phyloP scores from a whole-genome alignment of 2,797 vertebrate genomes.

The Sebastes glaucus region DNA sequence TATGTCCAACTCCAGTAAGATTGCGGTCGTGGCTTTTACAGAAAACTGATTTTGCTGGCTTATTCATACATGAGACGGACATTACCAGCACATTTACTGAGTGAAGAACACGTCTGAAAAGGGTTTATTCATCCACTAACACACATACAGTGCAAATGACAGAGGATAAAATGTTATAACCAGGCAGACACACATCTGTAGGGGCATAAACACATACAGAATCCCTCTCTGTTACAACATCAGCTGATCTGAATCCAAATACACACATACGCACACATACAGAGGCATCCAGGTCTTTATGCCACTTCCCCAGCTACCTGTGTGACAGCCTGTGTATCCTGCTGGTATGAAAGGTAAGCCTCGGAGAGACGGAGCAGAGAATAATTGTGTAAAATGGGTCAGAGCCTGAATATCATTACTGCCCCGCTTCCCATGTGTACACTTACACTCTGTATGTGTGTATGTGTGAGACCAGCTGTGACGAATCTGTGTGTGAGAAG shows the following conservation, averaged over 20 bases:
- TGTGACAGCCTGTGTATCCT: conserved; percentile 59
- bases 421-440: conserved; percentile 21
- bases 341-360: conserved; percentile 64
- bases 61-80: neutral
- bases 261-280: neutral
- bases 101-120: neutral
- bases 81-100: neutral
- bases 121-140: neutral
- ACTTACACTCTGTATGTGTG: conserved; percentile 21
- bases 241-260: neutral
- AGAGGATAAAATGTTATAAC: neutral
- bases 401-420: conserved; percentile 80
- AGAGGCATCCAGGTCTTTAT: conserved; percentile 45
- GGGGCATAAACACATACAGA: conserved; percentile 29
- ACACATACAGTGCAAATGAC: neutral
- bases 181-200: neutral
- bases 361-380: conserved; percentile 65
- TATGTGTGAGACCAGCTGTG: conserved; percentile 29
- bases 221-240: conserved; percentile 1
- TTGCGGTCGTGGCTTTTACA: neutral
- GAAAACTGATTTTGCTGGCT: neutral
- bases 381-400: conserved; percentile 81
- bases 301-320: conserved; percentile 55
- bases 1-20: neutral
- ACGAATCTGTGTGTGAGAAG: conserved; percentile 30